Evolutionary conservation across 2,113 vertebrate genomes (phyloP).

Genomic region (Epinephelus fuscoguttatus): DNA sequence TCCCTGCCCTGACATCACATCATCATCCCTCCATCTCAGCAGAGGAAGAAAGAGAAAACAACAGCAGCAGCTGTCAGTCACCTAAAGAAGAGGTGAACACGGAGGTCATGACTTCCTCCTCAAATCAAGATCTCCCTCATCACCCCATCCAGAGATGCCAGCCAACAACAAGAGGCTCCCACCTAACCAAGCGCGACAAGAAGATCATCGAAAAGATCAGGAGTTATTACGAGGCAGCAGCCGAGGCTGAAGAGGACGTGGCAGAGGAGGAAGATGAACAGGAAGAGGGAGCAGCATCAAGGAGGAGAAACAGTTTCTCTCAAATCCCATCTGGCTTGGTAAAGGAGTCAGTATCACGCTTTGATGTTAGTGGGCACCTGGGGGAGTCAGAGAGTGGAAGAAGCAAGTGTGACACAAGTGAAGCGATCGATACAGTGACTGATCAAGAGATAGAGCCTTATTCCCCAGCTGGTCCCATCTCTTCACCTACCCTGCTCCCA

Average conservation of each 20-base stretch:
- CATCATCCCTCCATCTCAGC: not conserved
- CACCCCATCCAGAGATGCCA: not conserved
- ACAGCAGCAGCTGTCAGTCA: not conserved
- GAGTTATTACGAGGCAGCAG: conserved; percentile 86
- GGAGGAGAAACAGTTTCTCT: conserved; percentile 80
- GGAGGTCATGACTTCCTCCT: not conserved
- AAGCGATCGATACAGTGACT: not conserved
- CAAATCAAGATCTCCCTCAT: not conserved
- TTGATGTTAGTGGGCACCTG: conserved; percentile 69
- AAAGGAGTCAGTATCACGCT: conserved; percentile 82
- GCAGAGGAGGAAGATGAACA: conserved; percentile 29
- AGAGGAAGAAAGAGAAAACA: conserved; percentile 1
- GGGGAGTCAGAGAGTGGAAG: conserved; percentile 49
- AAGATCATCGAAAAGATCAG: conserved; percentile 88
- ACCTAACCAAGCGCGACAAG: conserved; percentile 79
- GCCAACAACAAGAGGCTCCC: conserved; percentile 48
- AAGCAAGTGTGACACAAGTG: conserved; percentile 14
- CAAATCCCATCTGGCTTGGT: conserved; percentile 84
- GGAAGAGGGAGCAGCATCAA: conserved; percentile 8
- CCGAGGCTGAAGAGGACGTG: conserved; percentile 52
- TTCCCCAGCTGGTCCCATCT: not conserved
- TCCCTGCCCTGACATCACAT: not conserved
- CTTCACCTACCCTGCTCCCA: not conserved
- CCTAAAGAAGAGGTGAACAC: not conserved
- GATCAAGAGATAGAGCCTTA: not conserved